Percentiles rank a stretch among this genome's conserved stretches.
These are phyloP conservation scores for Galeopterus variegatus DNA, from an alignment of 2,113 vertebrate species.

Conservation along the genomic window DNA sequence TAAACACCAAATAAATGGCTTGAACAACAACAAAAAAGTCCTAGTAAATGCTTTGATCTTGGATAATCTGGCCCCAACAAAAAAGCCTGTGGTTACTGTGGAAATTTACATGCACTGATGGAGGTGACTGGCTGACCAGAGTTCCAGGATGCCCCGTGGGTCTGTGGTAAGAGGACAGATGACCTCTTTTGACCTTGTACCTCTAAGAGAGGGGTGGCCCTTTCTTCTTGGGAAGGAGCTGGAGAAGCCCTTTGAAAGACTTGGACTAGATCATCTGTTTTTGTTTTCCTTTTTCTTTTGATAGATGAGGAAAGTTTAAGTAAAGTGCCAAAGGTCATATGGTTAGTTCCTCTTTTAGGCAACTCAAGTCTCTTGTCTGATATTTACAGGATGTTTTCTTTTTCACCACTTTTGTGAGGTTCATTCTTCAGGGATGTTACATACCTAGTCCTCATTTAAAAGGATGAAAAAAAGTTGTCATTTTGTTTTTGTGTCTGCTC, in stretches of 20 bases:
- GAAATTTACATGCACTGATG: neutral
- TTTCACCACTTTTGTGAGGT: neutral
- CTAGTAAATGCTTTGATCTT: slow-evolving; percentile 35
- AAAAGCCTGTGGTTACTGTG: slow-evolving; percentile 3
- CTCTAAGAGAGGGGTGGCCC: neutral
- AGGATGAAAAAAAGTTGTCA: neutral
- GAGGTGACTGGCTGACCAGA: neutral
- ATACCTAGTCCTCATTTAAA: neutral
- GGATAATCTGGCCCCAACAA: neutral
- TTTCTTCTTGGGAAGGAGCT: slow-evolving; percentile 12
- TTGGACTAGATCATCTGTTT: neutral
- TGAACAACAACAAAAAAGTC: slow-evolving; percentile 16
- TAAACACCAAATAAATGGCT: slow-evolving; percentile 58
- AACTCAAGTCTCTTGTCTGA: slow-evolving; percentile 5
- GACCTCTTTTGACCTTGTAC: neutral
- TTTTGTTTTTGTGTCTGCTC: neutral
- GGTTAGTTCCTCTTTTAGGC: neutral
- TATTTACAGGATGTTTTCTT: neutral
- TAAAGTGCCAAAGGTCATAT: neutral
- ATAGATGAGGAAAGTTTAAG: neutral
- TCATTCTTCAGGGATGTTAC: slow-evolving; percentile 26
- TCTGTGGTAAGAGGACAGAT: neutral
- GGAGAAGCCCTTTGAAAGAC: neutral
- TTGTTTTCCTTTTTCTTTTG: neutral
- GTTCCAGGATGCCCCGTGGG: neutral